A percentile compares a stretch with the other conserved stretches of the same genome.
These are phyloP conservation scores for Panagrolaimus sp. DNA, from an alignment of 1,140 invertebrate species.

Conservation along the genomic window DNA sequence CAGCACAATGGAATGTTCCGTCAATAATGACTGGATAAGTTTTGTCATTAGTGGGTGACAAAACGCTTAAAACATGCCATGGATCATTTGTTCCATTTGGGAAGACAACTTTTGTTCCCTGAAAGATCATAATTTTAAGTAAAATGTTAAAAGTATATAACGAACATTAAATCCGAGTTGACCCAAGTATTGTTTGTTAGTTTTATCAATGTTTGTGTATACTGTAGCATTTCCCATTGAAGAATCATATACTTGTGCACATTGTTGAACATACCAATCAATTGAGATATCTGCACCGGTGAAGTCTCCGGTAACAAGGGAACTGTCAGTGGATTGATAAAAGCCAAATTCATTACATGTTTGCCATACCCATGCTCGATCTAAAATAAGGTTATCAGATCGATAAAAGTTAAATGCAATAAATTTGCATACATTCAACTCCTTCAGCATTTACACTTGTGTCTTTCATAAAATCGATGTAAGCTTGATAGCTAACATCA, in stretches of 20 bases:
- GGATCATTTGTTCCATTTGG: constrained; percentile 20
- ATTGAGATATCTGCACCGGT: constrained; percentile 5
- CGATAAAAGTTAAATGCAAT: neutral
- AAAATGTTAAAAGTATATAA: too few species aligned
- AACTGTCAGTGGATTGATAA: constrained; percentile 74
- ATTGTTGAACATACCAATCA: constrained; percentile 4
- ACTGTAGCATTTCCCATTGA: neutral
- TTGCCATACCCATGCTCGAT: constrained; percentile 75
- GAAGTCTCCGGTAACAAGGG: neutral
- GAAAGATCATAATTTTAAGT: neutral
- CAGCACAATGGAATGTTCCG: constrained; percentile 21
- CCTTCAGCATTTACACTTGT: neutral
- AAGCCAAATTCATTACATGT: constrained; percentile 91
- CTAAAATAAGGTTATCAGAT: neutral
- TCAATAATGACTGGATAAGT: neutral
- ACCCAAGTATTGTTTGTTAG: neutral
- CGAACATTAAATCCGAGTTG: neutral
- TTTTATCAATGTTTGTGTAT: neutral
- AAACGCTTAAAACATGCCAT: constrained; percentile 26
- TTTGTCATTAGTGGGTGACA: constrained; percentile 7
- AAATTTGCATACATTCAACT: neutral
- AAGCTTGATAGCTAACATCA: neutral
- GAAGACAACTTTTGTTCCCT: neutral
- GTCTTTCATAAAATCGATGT: neutral
- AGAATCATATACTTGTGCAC: constrained; percentile 9